Conservation (phyloP, 1,140 invertebrate genomes). For the Ips typographus region DNA sequence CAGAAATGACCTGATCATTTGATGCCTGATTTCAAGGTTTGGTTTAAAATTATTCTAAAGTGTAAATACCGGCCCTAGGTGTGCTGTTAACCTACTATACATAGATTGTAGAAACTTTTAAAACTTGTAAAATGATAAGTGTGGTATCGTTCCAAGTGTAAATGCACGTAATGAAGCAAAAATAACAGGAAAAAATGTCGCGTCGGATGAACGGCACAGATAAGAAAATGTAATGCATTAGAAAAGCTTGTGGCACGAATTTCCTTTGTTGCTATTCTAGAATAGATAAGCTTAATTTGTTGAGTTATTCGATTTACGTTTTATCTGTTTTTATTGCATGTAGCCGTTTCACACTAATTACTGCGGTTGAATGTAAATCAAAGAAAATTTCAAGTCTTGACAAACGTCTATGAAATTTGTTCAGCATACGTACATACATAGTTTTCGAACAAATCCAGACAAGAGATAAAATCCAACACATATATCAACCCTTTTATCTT, state of each 20-base stretch:
- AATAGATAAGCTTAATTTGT: constrained; percentile 1
- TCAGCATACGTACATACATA: background rate
- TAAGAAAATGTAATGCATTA: constrained; percentile 5
- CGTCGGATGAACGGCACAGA: background rate
- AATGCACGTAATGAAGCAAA: background rate
- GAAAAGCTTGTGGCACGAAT: constrained; percentile 4
- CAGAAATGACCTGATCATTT: too few species aligned
- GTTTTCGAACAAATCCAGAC: background rate
- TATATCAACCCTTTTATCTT: constrained; percentile 14
- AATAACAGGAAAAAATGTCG: constrained; percentile 2
- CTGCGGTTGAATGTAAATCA: background rate
- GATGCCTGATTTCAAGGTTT: too few species aligned
- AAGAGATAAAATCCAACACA: constrained; percentile 13
- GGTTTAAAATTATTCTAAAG: too few species aligned
- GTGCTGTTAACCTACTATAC: too few species aligned
- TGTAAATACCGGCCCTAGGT: too few species aligned
- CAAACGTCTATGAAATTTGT: background rate
- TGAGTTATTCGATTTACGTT: constrained; percentile 1
- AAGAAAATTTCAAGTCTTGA: background rate
- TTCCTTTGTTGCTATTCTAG: background rate
- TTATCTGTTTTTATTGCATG: background rate
- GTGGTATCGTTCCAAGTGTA: background rate
- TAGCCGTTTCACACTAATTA: background rate
- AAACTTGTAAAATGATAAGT: too few species aligned
- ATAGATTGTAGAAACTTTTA: too few species aligned